phyloP scores from a whole-genome alignment of 2,888 invertebrate genomes.

The Acanthococcus lagerstroemiae region DNA sequence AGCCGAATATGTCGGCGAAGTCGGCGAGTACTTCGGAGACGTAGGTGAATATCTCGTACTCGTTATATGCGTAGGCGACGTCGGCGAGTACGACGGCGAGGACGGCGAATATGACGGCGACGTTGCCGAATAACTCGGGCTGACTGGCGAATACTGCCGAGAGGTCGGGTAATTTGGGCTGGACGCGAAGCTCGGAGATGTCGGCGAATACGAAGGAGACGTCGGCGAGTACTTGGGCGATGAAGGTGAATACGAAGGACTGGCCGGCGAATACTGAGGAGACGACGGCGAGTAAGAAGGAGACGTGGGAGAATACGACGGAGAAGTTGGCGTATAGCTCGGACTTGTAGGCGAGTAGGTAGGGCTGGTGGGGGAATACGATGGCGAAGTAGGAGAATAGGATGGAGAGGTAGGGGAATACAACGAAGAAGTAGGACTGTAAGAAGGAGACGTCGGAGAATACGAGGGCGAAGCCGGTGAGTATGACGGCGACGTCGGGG shows the following conservation, averaged over 20 bases:
- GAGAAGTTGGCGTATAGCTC: conserved; percentile 63
- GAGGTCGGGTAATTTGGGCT: conserved; percentile 54
- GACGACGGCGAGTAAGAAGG: conserved; percentile 54
- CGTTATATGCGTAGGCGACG: conserved; percentile 64
- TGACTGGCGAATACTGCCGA: conserved; percentile 48
- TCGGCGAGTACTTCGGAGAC: conserved; percentile 59
- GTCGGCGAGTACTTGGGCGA: conserved; percentile 60
- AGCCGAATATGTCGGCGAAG: conserved; percentile 50
- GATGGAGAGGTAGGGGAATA: conserved; percentile 68
- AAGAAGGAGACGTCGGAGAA: conserved; percentile 58
- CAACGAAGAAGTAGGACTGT: conserved; percentile 59
- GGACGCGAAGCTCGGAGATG: conserved; percentile 63
- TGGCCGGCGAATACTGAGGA: conserved; percentile 62
- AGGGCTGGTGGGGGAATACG: conserved; percentile 59
- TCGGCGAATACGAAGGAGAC: conserved; percentile 68
- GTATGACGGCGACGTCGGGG: conserved; percentile 56
- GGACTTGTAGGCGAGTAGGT: conserved; percentile 57
- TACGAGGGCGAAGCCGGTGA: conserved; percentile 49
- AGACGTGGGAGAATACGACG: conserved; percentile 51
- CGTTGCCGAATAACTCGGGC: conserved; percentile 49
- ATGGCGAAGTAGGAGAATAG: conserved; percentile 69
- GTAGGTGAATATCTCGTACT: conserved; percentile 68
- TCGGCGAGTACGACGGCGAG: conserved; percentile 58
- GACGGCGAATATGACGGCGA: conserved; percentile 73
- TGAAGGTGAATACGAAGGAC: conserved; percentile 58